These are phyloP conservation scores for Pelosia muscerda DNA, from an alignment of 2,888 invertebrate species.

Conservation along the genomic window DNA sequence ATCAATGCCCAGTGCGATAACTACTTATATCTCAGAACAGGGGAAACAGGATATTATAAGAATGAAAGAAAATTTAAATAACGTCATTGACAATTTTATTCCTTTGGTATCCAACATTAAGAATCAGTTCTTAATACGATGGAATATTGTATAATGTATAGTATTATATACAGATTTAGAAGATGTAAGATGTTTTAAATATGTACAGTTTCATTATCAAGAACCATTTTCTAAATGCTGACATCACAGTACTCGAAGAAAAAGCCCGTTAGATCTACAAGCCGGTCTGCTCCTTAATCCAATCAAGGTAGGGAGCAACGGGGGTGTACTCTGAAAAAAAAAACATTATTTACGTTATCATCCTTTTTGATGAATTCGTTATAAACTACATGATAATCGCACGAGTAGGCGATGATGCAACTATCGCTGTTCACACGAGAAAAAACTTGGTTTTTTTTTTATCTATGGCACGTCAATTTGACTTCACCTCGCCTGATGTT, in stretches of 20 bases:
- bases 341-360: neutral
- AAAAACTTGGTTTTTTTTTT: too few relatives aligned
- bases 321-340: neutral
- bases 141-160: neutral
- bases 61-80: too few relatives aligned
- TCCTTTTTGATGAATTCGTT: too few relatives aligned
- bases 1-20: too few relatives aligned
- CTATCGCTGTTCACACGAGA: too few relatives aligned
- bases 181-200: neutral
- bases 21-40: too few relatives aligned
- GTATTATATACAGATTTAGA: neutral
- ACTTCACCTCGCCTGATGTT: too few relatives aligned
- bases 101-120: neutral
- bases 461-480: too few relatives aligned
- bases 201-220: neutral
- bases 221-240: constrained; percentile 1
- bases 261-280: neutral
- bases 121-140: neutral
- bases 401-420: too few relatives aligned
- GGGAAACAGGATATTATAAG: too few relatives aligned
- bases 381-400: too few relatives aligned
- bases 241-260: neutral
- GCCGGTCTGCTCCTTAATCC: constrained; percentile 56
- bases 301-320: constrained; percentile 38
- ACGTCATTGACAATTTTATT: neutral